phyloP scores from a whole-genome alignment of 2,113 vertebrate genomes.

The Channa argus region DNA sequence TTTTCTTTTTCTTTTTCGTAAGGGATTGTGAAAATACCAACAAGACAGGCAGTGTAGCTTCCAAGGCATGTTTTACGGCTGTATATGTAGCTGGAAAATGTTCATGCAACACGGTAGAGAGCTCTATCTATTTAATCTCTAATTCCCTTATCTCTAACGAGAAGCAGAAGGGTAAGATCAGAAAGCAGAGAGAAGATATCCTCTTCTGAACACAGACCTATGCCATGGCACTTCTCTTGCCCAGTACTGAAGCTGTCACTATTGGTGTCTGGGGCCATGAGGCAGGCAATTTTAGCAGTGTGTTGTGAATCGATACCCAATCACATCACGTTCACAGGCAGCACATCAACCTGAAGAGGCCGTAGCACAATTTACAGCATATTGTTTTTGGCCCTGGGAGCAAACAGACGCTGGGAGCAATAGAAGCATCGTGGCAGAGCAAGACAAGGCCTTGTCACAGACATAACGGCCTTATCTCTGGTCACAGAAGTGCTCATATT shows the following conservation, averaged over 20 bases:
- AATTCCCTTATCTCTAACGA: constrained; percentile 53
- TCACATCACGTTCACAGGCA: constrained; percentile 82
- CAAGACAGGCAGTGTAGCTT: constrained; percentile 43
- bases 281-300: constrained; percentile 86
- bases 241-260: constrained; percentile 84
- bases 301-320: constrained; percentile 88
- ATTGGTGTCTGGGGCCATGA: constrained; percentile 82
- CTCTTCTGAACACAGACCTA: too few species aligned
- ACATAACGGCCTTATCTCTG: constrained; percentile 73
- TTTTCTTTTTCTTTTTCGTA: constrained; percentile 54
- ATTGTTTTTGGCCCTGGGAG: constrained; percentile 84
- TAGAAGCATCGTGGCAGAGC: constrained; percentile 74
- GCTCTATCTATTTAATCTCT: constrained; percentile 61
- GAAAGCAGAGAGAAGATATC: constrained; percentile 66
- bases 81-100: too few species aligned
- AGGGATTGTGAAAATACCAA: constrained; percentile 59
- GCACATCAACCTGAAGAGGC: constrained; percentile 80
- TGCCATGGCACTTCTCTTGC: constrained; percentile 68
- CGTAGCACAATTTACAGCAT: constrained; percentile 82
- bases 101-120: constrained; percentile 42
- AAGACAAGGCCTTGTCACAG: constrained; percentile 78
- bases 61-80: constrained; percentile 38
- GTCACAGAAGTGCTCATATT: constrained; percentile 65
- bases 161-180: constrained; percentile 66
- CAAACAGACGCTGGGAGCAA: constrained; percentile 76